Evolutionary conservation across 1,140 invertebrate genomes (phyloP).

Genomic region (Scylla paramamosain): DNA sequence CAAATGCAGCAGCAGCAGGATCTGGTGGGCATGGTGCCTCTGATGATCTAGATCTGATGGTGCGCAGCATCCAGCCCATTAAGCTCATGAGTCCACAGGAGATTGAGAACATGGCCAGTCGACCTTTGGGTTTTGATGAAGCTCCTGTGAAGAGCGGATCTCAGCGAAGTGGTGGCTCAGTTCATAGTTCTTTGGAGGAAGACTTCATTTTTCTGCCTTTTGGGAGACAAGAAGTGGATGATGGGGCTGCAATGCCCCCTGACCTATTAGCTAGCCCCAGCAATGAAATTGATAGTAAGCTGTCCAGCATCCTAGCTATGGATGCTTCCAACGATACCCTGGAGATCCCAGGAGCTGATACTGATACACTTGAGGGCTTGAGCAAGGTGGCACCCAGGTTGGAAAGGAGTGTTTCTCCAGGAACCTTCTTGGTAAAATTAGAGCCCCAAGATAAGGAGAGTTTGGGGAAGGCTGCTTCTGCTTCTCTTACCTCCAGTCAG

Average conservation of each 20-base stretch:
- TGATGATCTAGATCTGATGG: slow-evolving; percentile 70
- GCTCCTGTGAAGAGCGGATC: slow-evolving; percentile 60
- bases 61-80: slow-evolving; percentile 70
- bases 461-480: neutral
- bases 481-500: slow-evolving; percentile 39
- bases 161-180: slow-evolving; percentile 36
- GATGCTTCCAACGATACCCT: slow-evolving; percentile 75
- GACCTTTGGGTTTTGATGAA: slow-evolving; percentile 74
- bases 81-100: slow-evolving; percentile 75
- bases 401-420: slow-evolving; percentile 70
- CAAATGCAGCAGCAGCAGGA: neutral
- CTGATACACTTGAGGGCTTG: slow-evolving; percentile 61
- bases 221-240: slow-evolving; percentile 46
- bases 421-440: slow-evolving; percentile 70
- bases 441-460: slow-evolving; percentile 56
- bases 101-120: slow-evolving; percentile 71
- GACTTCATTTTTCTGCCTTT: slow-evolving; percentile 67
- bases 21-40: slow-evolving; percentile 46
- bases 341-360: slow-evolving; percentile 61
- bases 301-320: slow-evolving; percentile 73
- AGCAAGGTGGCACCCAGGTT: slow-evolving; percentile 52
- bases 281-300: slow-evolving; percentile 72
- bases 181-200: slow-evolving; percentile 46
- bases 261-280: slow-evolving; percentile 66
- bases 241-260: slow-evolving; percentile 45